phyloP scores from a whole-genome alignment of 1,140 invertebrate genomes.

The Artemia franciscana region DNA sequence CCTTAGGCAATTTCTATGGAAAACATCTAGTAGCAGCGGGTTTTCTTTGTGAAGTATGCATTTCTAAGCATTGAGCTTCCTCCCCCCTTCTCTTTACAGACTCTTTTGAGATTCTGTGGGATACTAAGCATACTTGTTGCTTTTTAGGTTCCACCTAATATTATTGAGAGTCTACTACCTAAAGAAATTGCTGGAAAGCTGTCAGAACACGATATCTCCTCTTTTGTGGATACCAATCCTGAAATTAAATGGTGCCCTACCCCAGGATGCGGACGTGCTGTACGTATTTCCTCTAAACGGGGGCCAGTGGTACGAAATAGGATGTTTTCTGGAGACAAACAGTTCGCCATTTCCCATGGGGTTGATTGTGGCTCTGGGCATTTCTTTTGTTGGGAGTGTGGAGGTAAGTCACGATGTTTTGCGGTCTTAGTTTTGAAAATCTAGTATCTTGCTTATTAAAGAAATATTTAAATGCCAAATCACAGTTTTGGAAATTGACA shows the following conservation, averaged over 20 bases:
- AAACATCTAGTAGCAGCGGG: no score
- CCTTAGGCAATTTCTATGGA: no score
- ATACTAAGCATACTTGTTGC: no score
- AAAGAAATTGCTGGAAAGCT: constrained; percentile 38
- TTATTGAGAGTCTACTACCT: constrained; percentile 39
- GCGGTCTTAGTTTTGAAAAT: no score
- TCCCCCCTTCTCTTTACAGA: no score
- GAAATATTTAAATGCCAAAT: no score
- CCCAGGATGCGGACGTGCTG: constrained; percentile 39
- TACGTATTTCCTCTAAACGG: constrained; percentile 32
- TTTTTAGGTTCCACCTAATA: constrained; percentile 38
- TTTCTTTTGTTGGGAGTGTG: constrained; percentile 41
- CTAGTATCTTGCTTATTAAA: no score
- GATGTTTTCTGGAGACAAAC: constrained; percentile 11
- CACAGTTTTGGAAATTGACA: no score
- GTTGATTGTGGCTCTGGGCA: constrained; percentile 49
- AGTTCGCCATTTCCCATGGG: constrained; percentile 30
- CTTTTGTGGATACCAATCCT: constrained; percentile 46
- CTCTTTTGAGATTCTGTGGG: no score
- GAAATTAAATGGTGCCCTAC: constrained; percentile 48
- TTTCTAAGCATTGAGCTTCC: no score
- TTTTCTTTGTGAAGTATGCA: no score
- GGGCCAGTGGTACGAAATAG: constrained; percentile 9
- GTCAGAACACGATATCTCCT: constrained; percentile 46
- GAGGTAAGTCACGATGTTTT: neutral